Base-by-base conservation (phyloP, 2,888 invertebrate genomes). In the Panopea generosa region DNA sequence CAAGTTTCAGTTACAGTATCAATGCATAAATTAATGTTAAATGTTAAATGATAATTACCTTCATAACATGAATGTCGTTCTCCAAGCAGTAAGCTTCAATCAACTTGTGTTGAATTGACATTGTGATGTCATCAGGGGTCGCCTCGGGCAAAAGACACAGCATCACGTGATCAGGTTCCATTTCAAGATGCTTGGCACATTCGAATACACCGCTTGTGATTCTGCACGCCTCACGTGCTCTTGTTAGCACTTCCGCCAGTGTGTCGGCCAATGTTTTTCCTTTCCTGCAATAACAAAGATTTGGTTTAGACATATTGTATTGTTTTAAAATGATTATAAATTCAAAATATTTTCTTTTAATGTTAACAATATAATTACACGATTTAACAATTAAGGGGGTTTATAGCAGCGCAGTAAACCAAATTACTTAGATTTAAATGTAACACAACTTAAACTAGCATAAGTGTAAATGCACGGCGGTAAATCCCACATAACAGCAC, bases 61-160 rank as follows among this genome's bases (percentile, higher is more conserved):
- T 91, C 3, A 91, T 66, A 29, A 91, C 74, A 18, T 78, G 61
- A 65, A 91, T 90, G 60, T 89, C 89, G 53, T 90, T 89, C 63
- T 91, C 91, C 88, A 87, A 86, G 76, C 91, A 91, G 81, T 89
- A 91, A 1, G 91, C 91, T 50, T 90, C 88, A 20, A 91, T 88
- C n/a, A 91, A 85, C 33, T 89, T 91, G 50, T 90, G 89, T 50
- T 90, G 90, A 22, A 91, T 91, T 59, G 89, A 87, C 65, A 89
- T 79, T 0, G 89, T 84, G 4, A 91, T 85, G 63, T 91, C 90
- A 24, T 85, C 82, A 4, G 73, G 72, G 11, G 82, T 55, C 11
- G 73, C 78, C 9, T 86, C 86, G 0, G 91, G 90, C 43, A 91
- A 75, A 27, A 91, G 66, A 62, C 91, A 91, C 61, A 91, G 65